Evolutionary conservation across 92 coral and sea anemone genomes (phyloP), one percentile per base, ranked within the genome.

Genomic region (Palythoa heliodiscus): DNA sequence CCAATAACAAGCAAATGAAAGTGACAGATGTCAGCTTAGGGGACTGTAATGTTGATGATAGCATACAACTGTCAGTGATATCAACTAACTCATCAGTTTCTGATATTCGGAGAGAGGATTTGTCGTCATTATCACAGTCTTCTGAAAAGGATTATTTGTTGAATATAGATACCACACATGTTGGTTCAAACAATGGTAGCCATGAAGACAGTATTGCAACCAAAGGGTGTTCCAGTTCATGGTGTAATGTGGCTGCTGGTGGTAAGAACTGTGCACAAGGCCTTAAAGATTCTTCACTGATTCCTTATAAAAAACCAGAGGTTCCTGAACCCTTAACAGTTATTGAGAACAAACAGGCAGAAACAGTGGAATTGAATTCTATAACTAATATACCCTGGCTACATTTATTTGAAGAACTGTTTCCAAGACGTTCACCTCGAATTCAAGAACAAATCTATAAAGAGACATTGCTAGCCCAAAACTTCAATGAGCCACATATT

Each of bases 401-500:
- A 54, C 91, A 88, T 38, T 85, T 94, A 52, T 94, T 94, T 84
- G 95, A 94, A 35, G 98, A 94, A 76, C 87, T 92, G 17, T 94
- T 89, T 75, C 98, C 98, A 38, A 88, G 98, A 43, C 82, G 98
- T 53, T 92, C 95, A 25, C 93, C 95, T 66, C 87, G 98, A 29
- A 40, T 92, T 73, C 82, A 92, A 35, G 55, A 57, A 24, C 90
- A 89, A 15, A 69, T 60, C 66, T 66, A 80, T 80, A 15, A 53
- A 11, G 75, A 80, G 15, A 66, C 10, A 5, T 80, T 19, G 1
- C 9, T 20, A 20, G 43, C 84, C 16, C 84, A 80, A 40, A 80
- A 14, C 63, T 47, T 43, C 22, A 66, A 17, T 63, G 72, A 80
- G 8, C 50, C 61, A 1, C 61, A 66, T 19, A 38, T 1, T 66